Evolutionary conservation across 2,797 vertebrate species (phyloP).

Genomic region (Trachops cirrhosus): DNA sequence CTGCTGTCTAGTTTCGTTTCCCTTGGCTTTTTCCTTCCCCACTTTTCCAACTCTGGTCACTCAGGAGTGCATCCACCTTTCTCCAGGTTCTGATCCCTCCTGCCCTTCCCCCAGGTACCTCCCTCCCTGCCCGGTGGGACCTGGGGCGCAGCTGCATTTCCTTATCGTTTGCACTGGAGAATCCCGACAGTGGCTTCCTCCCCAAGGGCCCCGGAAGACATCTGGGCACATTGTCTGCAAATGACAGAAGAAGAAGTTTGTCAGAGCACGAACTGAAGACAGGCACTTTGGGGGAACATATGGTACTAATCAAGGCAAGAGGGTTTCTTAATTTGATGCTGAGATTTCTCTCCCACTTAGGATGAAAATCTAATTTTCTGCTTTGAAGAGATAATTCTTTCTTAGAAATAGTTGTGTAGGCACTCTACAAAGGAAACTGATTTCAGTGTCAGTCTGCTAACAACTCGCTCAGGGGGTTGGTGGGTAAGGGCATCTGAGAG

Average conservation of each 20-base stretch:
- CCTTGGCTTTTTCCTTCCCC: not conserved
- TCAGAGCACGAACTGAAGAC: not conserved
- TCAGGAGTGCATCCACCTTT: not conserved
- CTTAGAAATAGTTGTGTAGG: slow-evolving; percentile 47
- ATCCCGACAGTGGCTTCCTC: slow-evolving; percentile 94
- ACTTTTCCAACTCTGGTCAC: not conserved
- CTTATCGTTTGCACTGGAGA: slow-evolving; percentile 94
- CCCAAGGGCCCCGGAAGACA: slow-evolving; percentile 94
- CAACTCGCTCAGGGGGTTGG: not conserved
- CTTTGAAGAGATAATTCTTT: slow-evolving; percentile 41
- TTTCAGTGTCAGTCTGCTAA: not conserved
- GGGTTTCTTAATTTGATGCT: not conserved
- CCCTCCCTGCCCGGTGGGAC: slow-evolving; percentile 77
- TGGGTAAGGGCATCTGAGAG: not conserved
- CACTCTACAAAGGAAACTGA: slow-evolving; percentile 35
- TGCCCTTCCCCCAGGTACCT: not conserved
- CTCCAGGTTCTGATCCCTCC: not conserved
- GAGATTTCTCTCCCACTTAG: not conserved
- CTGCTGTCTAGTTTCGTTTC: not conserved
- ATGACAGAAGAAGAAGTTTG: slow-evolving; percentile 60
- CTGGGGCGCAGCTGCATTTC: slow-evolving; percentile 91
- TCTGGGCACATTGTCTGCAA: slow-evolving; percentile 97
- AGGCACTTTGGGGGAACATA: not conserved
- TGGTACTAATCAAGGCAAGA: not conserved
- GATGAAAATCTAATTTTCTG: not conserved